Base-by-base conservation (phyloP, 2,888 invertebrate species). In the Empis livida region DNA sequence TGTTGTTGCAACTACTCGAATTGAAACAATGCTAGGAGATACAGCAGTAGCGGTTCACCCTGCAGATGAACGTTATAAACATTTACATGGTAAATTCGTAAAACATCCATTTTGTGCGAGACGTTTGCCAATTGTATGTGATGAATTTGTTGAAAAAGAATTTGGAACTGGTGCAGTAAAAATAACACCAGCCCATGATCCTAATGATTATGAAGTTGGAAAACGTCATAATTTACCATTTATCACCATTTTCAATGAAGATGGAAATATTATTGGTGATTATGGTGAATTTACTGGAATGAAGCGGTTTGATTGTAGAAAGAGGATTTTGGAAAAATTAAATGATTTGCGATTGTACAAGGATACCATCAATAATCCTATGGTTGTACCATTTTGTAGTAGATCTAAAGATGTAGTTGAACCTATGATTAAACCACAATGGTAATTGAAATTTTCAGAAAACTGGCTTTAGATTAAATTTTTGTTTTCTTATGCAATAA, bases 101-200 rank as follows among this genome's bases (percentile, higher is more conserved):
- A 70, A 75, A 39, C 99, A 99, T 76, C 97, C 99, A 0, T 90
- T 99, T 67, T 74, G 84, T 49, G 73, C 82, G 46, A 78, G 94
- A 47, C 77, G 76, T 51, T 70, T 99, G 54, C 93, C 94, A 0
- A 82, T 99, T 56, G 78, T 99, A 13, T 79, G 82, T 42, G 99
- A 99, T 64, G 83, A 87, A 2, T 95, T 90, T 63, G 99, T 99
- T 1, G 97, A 99, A 59, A 84, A 82, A 72, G 78, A 79, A 51
- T 99, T 97, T 66, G 99, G 99, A 59, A 97, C 96, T 46, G 96
- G 97, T 56, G 96, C 95, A 50, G 99, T 99, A 0, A 99, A 99
- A 73, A 91, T 99, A 51, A 97, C 97, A 2, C 97, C 99, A 0
- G 96, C 94, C 3, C 99, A 99, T 68, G 96, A 99, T 68, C 87